Base-by-base conservation (phyloP, 2,797 vertebrate genomes). In the Chelon auratus region DNA sequence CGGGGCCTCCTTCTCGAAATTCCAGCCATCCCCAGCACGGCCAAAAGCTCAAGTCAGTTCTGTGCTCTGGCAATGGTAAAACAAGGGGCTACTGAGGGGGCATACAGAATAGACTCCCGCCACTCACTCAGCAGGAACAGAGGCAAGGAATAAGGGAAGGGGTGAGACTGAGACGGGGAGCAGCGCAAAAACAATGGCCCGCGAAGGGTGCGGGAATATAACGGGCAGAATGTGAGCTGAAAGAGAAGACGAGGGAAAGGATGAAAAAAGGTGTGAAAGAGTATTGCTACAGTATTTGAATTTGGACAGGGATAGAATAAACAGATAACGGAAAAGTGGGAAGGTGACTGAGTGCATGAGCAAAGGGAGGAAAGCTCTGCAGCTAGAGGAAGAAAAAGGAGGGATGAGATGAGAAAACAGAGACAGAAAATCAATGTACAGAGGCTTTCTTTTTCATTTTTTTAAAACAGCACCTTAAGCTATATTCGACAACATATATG, bases 21-120 rank as follows among this genome's bases (percentile, higher is more conserved):
- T 94, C 93, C 94, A 93, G 86, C 87, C 78, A 88, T 93, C 91
- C 88, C 86, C 88, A 90, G 89, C 88, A 85, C 87, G 53, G 91
- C 88, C 90, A 92, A 93, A 89, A 91, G 87, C 88, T 90, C 87
- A 83, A 92, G 87, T 92, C 85, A 87, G 90, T 89, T 91, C 84
- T 93, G 87, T 90, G 84, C 88, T 93, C 91, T 90, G 91, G 87
- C 81, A 89, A 91, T 84, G 87, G 88, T 89, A 86, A 92, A 92
- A 91, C 77, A 78, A 91, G 93, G 93, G 94, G 93, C 93, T 93
- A 90, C 90, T 68, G 87, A 93, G 91, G 92, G 94, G 90, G 91
- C 88, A 92, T 80, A 72, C 62, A 75, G 83, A 90, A 91, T 73
- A 83, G 75, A 18, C 88, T 84, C 81, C 85, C 74, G 84, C 83